Conservation (phyloP, 2,797 vertebrate genomes). For the Neomorphus geoffroyi region DNA sequence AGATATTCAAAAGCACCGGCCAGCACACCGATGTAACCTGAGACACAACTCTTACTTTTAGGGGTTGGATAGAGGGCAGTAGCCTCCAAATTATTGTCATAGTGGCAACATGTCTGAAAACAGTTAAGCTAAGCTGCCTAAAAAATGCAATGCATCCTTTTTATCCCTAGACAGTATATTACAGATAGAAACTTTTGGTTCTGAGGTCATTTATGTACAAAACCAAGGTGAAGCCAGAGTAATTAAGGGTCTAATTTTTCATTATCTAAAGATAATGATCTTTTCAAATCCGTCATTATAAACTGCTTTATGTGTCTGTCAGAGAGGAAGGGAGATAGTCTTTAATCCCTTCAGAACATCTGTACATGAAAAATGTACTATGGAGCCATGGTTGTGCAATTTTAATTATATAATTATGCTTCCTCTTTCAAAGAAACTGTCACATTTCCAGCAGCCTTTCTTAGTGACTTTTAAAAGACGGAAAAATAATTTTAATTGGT, state of each 20-base stretch:
- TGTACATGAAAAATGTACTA: slow-evolving; percentile 37
- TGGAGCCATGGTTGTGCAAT: neutral
- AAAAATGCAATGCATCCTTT: neutral
- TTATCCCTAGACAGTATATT: neutral
- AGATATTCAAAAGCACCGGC: neutral
- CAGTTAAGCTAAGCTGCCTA: neutral
- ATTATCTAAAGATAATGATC: slow-evolving; percentile 31
- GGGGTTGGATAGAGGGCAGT: neutral
- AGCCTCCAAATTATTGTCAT: neutral
- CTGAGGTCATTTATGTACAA: slow-evolving; percentile 6
- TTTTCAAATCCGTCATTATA: slow-evolving; percentile 32
- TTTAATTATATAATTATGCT: slow-evolving; percentile 40
- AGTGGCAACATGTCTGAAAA: neutral
- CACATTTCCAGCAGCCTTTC: neutral
- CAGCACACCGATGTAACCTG: neutral
- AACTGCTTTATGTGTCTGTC: slow-evolving; percentile 39
- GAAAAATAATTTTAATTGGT: neutral
- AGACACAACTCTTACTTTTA: neutral
- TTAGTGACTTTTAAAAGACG: neutral
- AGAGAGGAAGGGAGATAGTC: neutral
- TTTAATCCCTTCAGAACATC: slow-evolving; percentile 62
- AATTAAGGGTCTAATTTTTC: slow-evolving; percentile 48
- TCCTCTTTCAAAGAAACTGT: slow-evolving; percentile 20
- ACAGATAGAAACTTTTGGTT: neutral
- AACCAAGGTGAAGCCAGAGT: slow-evolving; percentile 45